A percentile compares a stretch with the other conserved stretches of the same genome.
Conservation (phyloP, 2,888 invertebrate species). For the Macrophya alboannulata region DNA sequence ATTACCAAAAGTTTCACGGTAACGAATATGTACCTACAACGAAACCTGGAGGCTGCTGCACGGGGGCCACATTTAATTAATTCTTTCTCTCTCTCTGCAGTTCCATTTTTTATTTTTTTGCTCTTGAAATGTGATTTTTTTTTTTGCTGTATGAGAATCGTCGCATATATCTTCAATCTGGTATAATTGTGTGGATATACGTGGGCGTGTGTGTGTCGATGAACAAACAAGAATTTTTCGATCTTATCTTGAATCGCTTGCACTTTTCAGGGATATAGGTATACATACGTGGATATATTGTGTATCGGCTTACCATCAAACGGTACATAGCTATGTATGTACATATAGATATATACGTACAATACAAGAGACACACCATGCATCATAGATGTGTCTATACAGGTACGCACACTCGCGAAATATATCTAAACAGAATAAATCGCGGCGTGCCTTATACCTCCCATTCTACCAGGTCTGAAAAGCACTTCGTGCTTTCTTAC, state of each 20-base stretch:
- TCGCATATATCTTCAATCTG: background rate
- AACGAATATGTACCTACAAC: background rate
- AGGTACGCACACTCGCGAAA: background rate
- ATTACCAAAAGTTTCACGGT: slow-evolving; percentile 51
- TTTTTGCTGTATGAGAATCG: background rate
- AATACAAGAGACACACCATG: background rate
- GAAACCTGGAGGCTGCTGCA: background rate
- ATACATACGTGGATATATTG: too few relatives aligned
- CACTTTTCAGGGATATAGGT: slow-evolving; percentile 21
- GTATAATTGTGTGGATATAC: background rate
- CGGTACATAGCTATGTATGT: background rate
- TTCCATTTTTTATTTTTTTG: background rate
- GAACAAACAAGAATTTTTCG: slow-evolving; percentile 14
- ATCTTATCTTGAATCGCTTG: slow-evolving; percentile 32
- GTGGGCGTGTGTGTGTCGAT: background rate
- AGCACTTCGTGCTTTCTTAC: slow-evolving; percentile 50
- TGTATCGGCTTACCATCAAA: slow-evolving; percentile 44
- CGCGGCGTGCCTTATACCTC: slow-evolving; percentile 30
- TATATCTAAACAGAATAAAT: slow-evolving; percentile 54
- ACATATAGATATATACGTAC: background rate
- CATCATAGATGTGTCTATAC: background rate
- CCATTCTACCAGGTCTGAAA: slow-evolving; percentile 15
- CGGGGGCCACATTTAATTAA: background rate
- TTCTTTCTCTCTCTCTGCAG: slow-evolving; percentile 4
- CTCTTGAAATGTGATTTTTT: background rate